Conservation (phyloP, 23 tunicate genomes). For the Corella eumyota region DNA sequence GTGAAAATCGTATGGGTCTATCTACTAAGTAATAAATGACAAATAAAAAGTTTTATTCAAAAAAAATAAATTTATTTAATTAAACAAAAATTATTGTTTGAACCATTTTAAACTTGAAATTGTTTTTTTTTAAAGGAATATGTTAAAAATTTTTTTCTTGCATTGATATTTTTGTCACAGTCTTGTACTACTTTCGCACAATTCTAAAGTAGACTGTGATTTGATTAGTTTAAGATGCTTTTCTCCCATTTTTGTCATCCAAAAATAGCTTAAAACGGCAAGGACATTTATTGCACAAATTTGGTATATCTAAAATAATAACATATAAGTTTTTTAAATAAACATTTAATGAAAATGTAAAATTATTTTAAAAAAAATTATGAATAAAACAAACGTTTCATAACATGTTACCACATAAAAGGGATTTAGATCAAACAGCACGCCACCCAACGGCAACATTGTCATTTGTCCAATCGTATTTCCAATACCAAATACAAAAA, state of each 20-base stretch:
- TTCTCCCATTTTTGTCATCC: slow-evolving; percentile 7
- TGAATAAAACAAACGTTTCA: background rate
- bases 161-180: no score
- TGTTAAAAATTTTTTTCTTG: no score
- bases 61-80: no score
- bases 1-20: no score
- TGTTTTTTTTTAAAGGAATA: no score
- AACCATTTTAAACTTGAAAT: no score
- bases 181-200: no score
- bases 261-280: background rate
- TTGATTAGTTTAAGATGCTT: no score
- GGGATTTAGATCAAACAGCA: slow-evolving; percentile 50
- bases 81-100: no score
- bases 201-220: no score
- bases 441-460: slow-evolving; percentile 62
- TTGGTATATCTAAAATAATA: slow-evolving; percentile 2
- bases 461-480: slow-evolving; percentile 75
- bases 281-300: background rate
- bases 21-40: no score
- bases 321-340: background rate
- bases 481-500: slow-evolving; percentile 84
- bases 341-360: background rate
- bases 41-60: no score
- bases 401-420: slow-evolving; percentile 63
- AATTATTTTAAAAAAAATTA: background rate